phyloP scores from a whole-genome alignment of 1,140 invertebrate genomes.

The Lasioglossum baleicum region DNA sequence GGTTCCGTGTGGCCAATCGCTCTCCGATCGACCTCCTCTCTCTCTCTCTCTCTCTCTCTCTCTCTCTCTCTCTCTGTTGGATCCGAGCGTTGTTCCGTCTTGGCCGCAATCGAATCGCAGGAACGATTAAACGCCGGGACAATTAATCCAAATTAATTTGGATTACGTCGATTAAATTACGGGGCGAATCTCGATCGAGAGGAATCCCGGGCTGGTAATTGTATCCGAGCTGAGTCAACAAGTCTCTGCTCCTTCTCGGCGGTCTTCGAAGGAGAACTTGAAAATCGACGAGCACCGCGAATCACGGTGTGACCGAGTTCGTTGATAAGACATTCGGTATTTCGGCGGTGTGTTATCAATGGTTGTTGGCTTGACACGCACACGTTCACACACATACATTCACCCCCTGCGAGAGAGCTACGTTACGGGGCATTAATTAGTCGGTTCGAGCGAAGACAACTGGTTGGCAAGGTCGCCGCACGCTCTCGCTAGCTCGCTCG shows the following conservation, averaged over 20 bases:
- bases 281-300: background rate
- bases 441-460: slow-evolving; percentile 70
- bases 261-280: background rate
- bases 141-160: slow-evolving; percentile 56
- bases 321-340: background rate
- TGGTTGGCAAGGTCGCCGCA: slow-evolving; percentile 69
- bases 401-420: slow-evolving; percentile 1
- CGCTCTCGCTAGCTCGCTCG: background rate
- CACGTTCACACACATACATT: background rate
- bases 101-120: slow-evolving; percentile 43
- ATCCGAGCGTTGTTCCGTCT: too few relatives aligned
- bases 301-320: background rate
- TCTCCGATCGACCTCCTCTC: too few relatives aligned
- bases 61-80: too few relatives aligned
- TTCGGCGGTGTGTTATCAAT: slow-evolving; percentile 39
- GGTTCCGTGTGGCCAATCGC: too few relatives aligned
- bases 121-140: slow-evolving; percentile 45
- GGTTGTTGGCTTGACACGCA: slow-evolving; percentile 20
- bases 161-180: slow-evolving; percentile 64
- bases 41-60: too few relatives aligned
- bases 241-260: background rate
- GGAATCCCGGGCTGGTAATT: slow-evolving; percentile 41
- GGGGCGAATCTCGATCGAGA: slow-evolving; percentile 37
- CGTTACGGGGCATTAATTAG: slow-evolving; percentile 72
- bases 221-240: slow-evolving; percentile 48